These are phyloP conservation scores for Lordiphosa collinella DNA, from an alignment of 1,140 invertebrate species.

Conservation along the genomic window DNA sequence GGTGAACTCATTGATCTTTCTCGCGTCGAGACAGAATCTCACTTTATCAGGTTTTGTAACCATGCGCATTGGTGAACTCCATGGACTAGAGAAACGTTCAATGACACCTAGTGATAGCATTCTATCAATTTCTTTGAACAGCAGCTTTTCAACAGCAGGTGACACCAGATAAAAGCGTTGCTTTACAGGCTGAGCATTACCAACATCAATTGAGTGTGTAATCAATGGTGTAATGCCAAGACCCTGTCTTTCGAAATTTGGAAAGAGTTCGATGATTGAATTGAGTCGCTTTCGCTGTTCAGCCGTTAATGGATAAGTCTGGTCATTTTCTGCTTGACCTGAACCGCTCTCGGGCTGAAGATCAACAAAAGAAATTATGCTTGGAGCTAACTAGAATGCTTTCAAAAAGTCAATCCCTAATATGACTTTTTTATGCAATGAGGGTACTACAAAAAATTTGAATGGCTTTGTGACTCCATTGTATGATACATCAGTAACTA, in stretches of 20 bases:
- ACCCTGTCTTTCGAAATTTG: not conserved
- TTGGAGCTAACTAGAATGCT: slow-evolving; percentile 5
- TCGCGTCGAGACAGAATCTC: too few species aligned
- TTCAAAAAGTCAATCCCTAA: slow-evolving; percentile 1
- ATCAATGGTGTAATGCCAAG: not conserved
- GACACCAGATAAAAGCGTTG: not conserved
- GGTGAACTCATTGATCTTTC: too few species aligned
- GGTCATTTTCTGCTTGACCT: not conserved
- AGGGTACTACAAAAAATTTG: slow-evolving; percentile 1
- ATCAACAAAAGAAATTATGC: not conserved
- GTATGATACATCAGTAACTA: not conserved
- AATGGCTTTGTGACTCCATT: not conserved
- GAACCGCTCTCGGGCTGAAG: too few species aligned
- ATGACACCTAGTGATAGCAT: not conserved
- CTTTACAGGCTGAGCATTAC: not conserved
- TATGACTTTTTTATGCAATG: not conserved
- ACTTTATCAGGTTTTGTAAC: too few species aligned
- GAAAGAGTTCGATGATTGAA: too few species aligned
- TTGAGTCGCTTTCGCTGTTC: not conserved
- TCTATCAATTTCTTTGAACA: not conserved
- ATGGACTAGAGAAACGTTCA: too few species aligned
- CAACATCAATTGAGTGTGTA: not conserved
- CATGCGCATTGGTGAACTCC: too few species aligned
- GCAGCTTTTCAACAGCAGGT: not conserved
- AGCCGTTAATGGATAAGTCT: not conserved